Percentiles rank a stretch among this genome's conserved stretches.
phyloP scores from a whole-genome alignment of 1,140 invertebrate species.

The Drosophila elegans region DNA sequence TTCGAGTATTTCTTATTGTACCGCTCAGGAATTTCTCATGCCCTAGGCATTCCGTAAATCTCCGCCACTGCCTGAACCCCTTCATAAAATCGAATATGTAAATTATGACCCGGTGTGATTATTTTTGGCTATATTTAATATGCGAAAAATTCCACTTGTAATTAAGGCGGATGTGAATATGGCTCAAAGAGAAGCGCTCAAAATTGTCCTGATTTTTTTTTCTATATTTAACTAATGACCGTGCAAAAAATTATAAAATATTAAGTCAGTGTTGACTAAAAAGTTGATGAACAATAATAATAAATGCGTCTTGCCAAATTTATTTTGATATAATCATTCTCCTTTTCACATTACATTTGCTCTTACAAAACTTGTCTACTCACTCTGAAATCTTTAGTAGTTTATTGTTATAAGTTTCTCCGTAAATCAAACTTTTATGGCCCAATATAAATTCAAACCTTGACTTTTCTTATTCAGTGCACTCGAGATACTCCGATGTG shows the following conservation, averaged over 20 bases:
- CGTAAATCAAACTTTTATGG: slow-evolving; percentile 43
- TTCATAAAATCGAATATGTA: slow-evolving; percentile 37
- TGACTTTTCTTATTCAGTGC: slow-evolving; percentile 12
- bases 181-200: slow-evolving; percentile 13
- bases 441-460: slow-evolving; percentile 3
- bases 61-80: slow-evolving; percentile 40
- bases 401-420: background rate
- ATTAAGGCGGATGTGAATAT: slow-evolving; percentile 25
- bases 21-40: slow-evolving; percentile 38
- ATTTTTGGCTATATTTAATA: slow-evolving; percentile 33
- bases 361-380: slow-evolving; percentile 21
- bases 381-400: slow-evolving; percentile 18
- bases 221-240: too few relatives aligned
- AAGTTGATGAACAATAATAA: too few relatives aligned
- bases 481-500: background rate
- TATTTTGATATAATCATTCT: too few relatives aligned
- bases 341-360: background rate
- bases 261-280: too few relatives aligned
- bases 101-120: slow-evolving; percentile 37
- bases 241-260: too few relatives aligned
- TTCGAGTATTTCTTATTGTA: slow-evolving; percentile 52
- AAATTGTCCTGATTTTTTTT: background rate
- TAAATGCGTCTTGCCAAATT: background rate
- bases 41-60: slow-evolving; percentile 33
- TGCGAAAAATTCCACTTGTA: slow-evolving; percentile 41